Evolutionary conservation across 2,888 invertebrate genomes (phyloP).

Genomic region (Eudiplozoon nipponicum): DNA sequence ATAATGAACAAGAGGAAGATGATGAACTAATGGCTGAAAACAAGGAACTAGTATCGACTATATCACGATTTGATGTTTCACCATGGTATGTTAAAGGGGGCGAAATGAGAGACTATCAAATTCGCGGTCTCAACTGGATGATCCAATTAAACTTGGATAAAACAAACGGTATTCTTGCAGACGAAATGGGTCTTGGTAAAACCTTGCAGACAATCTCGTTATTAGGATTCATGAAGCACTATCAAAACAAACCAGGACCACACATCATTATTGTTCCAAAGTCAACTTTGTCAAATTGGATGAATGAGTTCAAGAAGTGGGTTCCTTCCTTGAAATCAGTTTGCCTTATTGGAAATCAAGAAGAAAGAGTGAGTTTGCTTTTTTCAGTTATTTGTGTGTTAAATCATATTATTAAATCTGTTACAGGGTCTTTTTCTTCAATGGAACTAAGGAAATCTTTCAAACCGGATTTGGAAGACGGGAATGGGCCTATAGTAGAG

Average conservation of each 20-base stretch:
- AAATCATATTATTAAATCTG: no score
- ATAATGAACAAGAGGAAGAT: slow-evolving; percentile 94
- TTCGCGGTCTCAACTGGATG: slow-evolving; percentile 95
- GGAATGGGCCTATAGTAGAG: no score
- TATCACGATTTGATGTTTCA: slow-evolving; percentile 58
- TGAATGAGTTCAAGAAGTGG: slow-evolving; percentile 86
- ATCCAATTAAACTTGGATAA: slow-evolving; percentile 87
- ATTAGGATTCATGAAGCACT: slow-evolving; percentile 66
- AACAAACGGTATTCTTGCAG: slow-evolving; percentile 87
- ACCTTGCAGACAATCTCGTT: slow-evolving; percentile 88
- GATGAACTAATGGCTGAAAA: slow-evolving; percentile 60
- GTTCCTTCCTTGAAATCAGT: slow-evolving; percentile 60
- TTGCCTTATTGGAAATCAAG: slow-evolving; percentile 72
- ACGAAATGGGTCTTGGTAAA: slow-evolving; percentile 98
- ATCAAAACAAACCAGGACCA: slow-evolving; percentile 55
- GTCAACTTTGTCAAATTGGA: slow-evolving; percentile 87
- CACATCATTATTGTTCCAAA: slow-evolving; percentile 95
- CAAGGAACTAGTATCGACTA: slow-evolving; percentile 34
- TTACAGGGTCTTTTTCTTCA: no score
- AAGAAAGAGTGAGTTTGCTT: slow-evolving; percentile 40
- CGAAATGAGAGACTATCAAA: slow-evolving; percentile 79
- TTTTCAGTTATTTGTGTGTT: no score
- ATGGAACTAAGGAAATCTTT: no score
- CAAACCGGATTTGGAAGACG: no score
- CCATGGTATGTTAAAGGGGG: slow-evolving; percentile 65